Evolutionary conservation across 2,113 vertebrate species (phyloP), one percentile per base, ranked within the genome.

Genomic region (Callocephalon fimbriatum): DNA sequence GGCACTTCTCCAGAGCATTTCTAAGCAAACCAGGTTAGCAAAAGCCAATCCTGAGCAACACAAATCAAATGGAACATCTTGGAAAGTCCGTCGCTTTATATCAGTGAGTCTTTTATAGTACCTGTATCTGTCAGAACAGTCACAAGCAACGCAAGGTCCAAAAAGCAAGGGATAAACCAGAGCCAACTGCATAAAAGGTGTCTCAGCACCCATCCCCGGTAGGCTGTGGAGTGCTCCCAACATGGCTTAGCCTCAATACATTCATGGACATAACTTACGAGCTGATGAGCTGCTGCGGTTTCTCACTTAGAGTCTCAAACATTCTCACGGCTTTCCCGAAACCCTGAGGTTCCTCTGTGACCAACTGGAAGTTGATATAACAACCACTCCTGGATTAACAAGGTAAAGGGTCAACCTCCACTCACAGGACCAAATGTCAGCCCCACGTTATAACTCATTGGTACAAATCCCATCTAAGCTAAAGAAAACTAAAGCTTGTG

Each of bases 381-480:
- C 42, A 91, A 20, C 58, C 65, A 2, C 59, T 71, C 59, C 27
- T 10, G 92, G 91, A 89, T 84, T 93, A 68, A 68, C 74, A 53
- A 62, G 58, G 90, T 31, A 90, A 96, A 95, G 92, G 70, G 78
- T 91, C 93, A 96, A 3, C 25, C 35, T 82, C 51, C 73, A 95
- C 80, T 50, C 89, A 93, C 73, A 72, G 70, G 73, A 90, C 59
- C 42, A 59, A 44, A 15, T 21, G 84, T 90, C 90, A 82, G 81
- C 67, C 65, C 72, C 1, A 0, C 58, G 59, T 73, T 76, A 86
- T 72, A 88, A 79, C 77, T 94, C 62, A 0, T 73, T 76, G 58
- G 84, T 90, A 92, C 74, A 95, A 96, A 96, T 96, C 95, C 87
- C 81, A 76, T 79, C 88, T 95, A 96, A 96, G 92, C 90, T 95